These are phyloP conservation scores for Meliscaeva auricollis DNA, from an alignment of 2,888 invertebrate species.

Conservation along the genomic window DNA sequence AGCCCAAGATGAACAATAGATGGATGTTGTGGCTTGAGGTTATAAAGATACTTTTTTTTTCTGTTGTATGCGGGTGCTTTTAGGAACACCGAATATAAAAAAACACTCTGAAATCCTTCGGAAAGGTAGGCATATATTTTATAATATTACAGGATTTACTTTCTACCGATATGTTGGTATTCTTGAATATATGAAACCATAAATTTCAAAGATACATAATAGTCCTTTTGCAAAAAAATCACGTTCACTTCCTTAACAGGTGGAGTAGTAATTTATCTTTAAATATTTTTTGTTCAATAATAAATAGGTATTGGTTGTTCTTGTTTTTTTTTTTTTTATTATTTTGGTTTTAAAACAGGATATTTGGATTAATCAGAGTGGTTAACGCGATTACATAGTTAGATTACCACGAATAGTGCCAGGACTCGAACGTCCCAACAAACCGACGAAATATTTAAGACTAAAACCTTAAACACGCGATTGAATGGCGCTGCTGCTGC, in stretches of 20 bases:
- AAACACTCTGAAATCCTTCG: slow-evolving; percentile 69
- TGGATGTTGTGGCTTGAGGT: slow-evolving; percentile 32
- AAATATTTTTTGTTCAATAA: too few relatives aligned
- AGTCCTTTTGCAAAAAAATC: slow-evolving; percentile 6
- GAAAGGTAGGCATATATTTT: not conserved
- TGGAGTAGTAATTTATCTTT: not conserved
- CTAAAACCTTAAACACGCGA: slow-evolving; percentile 78
- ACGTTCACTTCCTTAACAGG: slow-evolving; percentile 21
- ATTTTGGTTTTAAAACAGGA: slow-evolving; percentile 23
- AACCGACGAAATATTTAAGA: slow-evolving; percentile 83
- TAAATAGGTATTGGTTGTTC: slow-evolving; percentile 8
- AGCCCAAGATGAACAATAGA: slow-evolving; percentile 42
- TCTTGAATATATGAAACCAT: slow-evolving; percentile 58
- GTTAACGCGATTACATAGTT: slow-evolving; percentile 73
- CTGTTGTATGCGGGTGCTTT: slow-evolving; percentile 47
- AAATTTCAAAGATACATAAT: slow-evolving; percentile 32
- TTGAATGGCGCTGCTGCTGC: slow-evolving; percentile 66
- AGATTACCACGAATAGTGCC: slow-evolving; percentile 59
- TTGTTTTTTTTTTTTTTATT: slow-evolving; percentile 38
- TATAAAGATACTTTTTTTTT: slow-evolving; percentile 18
- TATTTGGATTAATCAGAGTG: slow-evolving; percentile 55
- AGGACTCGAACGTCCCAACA: slow-evolving; percentile 81
- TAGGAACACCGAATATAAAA: slow-evolving; percentile 56
- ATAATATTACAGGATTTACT: slow-evolving; percentile 37
- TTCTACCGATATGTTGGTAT: slow-evolving; percentile 66